A percentile compares a stretch with the other conserved stretches of the same genome.
Conservation (phyloP, 2,888 invertebrate genomes). For the Diabrotica balteata region DNA sequence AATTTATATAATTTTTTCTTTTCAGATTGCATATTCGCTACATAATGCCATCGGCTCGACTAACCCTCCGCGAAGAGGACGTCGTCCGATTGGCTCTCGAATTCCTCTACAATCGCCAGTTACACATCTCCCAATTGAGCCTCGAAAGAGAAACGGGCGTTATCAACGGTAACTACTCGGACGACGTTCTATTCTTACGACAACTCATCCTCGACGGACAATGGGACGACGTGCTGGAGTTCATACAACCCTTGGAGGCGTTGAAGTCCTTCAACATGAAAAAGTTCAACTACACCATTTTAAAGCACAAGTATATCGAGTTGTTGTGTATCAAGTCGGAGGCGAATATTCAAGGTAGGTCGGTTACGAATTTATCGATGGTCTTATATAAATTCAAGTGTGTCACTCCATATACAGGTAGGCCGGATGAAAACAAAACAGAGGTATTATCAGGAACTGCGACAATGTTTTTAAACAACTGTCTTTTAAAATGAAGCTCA, state of each 20-base stretch:
- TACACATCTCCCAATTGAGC: conserved; percentile 90
- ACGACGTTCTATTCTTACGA: conserved; percentile 91
- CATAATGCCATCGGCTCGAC: conserved; percentile 83
- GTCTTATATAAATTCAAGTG: too few relatives aligned
- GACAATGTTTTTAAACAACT: too few relatives aligned
- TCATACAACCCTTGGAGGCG: conserved; percentile 90
- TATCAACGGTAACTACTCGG: conserved; percentile 91
- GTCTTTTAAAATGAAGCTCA: too few relatives aligned
- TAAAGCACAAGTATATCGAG: conserved; percentile 93
- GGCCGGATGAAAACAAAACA: too few relatives aligned
- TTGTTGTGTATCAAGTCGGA: conserved; percentile 94
- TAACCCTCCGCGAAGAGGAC: conserved; percentile 87
- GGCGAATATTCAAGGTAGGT: conserved; percentile 71
- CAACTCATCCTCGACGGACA: conserved; percentile 96
- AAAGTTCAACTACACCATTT: conserved; percentile 84
- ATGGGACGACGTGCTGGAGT: conserved; percentile 97
- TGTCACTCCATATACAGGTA: too few relatives aligned
- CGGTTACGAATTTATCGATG: background rate
- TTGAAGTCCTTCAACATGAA: conserved; percentile 83
- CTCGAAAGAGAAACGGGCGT: conserved; percentile 95
- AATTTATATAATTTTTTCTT: conserved; percentile 28
- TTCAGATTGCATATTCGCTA: conserved; percentile 60
- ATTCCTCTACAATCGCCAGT: conserved; percentile 86
- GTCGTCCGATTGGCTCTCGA: conserved; percentile 85
- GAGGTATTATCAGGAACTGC: too few relatives aligned